Base-by-base conservation (phyloP, 1,140 invertebrate species). In the Steinernema khuongi region DNA sequence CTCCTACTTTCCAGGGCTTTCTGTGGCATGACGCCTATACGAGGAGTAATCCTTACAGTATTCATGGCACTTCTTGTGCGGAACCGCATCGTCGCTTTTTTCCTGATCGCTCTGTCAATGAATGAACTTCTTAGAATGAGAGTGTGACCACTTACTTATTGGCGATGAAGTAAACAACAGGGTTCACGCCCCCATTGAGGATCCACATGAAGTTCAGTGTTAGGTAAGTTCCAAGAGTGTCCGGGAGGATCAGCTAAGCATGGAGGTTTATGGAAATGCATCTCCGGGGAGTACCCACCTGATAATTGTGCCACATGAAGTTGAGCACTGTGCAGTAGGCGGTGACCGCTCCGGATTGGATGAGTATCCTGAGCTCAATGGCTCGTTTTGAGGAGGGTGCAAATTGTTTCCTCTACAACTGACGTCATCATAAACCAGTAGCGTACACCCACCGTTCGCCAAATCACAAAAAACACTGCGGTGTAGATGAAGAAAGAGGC, bases 251-350 rank as follows among this genome's bases (percentile, higher is more conserved):
- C 19, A 43, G n/a, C 80, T 80, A 50, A 79, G 70, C 18, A 36
- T 11, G 7, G 19, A 14, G 76, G 1, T 75, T 66, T 4, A 19
- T 11, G 71, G 22, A n/a, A 18, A 66, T 32, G 33, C 30, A 14
- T 50, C 18, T 36, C 36, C 17, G 69, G 4, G 29, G 32, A 26
- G 28, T 36, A 14, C 50, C 67, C 22, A 81, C 79, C 41, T 77
- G 17, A 41, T 76, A 81, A 71, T 81, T 77, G 41, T 81, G 79
- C 79, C 79, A 81, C 43, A 81, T 44, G 17, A 77, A 68, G 68
- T 81, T 81, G 44, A 81, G 43, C n/a, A 82, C 67, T 22, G 75
- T 74, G 31, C 80, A 82, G 33, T 81, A 81, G 0, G 71, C 73
- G 1, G 80, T 81, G 19, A 81, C 80, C 1, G 73, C 72, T 18